Conservation (phyloP, 2,113 vertebrate genomes). For the Hiodon tergisus region DNA sequence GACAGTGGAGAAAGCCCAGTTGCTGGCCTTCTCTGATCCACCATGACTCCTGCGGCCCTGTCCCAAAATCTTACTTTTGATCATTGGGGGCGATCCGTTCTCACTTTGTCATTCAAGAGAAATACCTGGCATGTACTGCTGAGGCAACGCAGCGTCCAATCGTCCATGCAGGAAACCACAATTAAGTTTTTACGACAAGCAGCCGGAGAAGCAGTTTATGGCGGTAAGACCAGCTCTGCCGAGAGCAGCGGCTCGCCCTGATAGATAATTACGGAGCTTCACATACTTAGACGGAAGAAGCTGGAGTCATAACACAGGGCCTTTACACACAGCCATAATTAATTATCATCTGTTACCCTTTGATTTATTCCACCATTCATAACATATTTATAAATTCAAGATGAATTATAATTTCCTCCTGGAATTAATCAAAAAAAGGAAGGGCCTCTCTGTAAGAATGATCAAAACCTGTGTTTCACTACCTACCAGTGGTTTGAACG, state of each 20-base stretch:
- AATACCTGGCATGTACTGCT: slow-evolving; percentile 43
- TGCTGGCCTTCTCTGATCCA: not conserved
- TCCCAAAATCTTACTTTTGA: slow-evolving; percentile 28
- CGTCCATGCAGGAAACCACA: slow-evolving; percentile 63
- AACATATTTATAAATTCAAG: slow-evolving; percentile 75
- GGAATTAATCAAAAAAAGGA: slow-evolving; percentile 68
- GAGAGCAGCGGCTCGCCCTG: slow-evolving; percentile 60
- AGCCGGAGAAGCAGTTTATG: slow-evolving; percentile 66
- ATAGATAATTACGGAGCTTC: slow-evolving; percentile 68
- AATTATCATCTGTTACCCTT: slow-evolving; percentile 68
- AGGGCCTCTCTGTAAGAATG: slow-evolving; percentile 53
- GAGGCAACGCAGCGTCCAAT: slow-evolving; percentile 43
- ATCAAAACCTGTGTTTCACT: slow-evolving; percentile 55
- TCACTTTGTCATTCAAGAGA: slow-evolving; percentile 52
- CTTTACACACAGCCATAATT: slow-evolving; percentile 59
- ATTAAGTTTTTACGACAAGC: slow-evolving; percentile 64
- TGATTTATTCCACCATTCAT: slow-evolving; percentile 71
- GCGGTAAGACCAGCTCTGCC: slow-evolving; percentile 48
- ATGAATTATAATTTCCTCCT: slow-evolving; percentile 72
- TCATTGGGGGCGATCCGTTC: slow-evolving; percentile 56
- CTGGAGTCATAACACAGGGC: slow-evolving; percentile 65
- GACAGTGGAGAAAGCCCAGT: not conserved
- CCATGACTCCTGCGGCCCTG: not conserved
- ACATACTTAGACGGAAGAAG: slow-evolving; percentile 65
- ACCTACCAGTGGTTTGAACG: no score